Evolutionary conservation across 2,888 invertebrate species (phyloP), one percentile per base, ranked within the genome.

Genomic region (Neoascia interrupta): DNA sequence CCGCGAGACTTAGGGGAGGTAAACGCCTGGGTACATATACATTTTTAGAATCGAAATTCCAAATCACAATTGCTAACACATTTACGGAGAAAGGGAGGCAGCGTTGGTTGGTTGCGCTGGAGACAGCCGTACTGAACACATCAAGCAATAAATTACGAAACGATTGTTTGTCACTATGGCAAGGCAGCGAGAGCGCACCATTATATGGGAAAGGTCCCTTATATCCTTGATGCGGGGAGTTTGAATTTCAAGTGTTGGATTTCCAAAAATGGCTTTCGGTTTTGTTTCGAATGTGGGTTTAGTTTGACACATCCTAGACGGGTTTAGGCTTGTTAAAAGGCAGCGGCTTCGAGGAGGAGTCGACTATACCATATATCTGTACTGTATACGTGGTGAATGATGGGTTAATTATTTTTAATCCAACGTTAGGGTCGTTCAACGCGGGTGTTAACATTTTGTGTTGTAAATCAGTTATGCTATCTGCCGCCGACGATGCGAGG

Each of bases 11-110:
- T 73, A 79, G 61, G 79, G 79, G 79, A 79, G 79, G 54, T 47
- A 60, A 21, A 54, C 72, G 66, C 56, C 79, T 61, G n/a, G n/a
- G n/a, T n/a, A n/a, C n/a, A n/a, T 8, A 28, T 72, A 49, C 73
- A 26, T 79, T 79, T 79, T 49, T 79, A 79, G 73, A 73, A 61
- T 73, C 60, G 21, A 34, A 66, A 72, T 64, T 72, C 49, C 54
- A 66, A 51, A 39, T 79, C 45, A 68, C 73, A 73, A 68, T 79
- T 73, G 66, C 73, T 61, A 66, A 61, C 79, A 70, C 51, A 64
- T 76, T 64, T 64, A 60, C 63, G 45, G 45, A 63, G 61, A 19
- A 69, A 39, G 39, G 43, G 53, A 47, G 2, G 28, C 15, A 23
- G 11, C 21, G 15, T 28, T n/a, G n/a, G n/a, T n/a, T n/a, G n/a